Percentiles rank a stretch among this genome's conserved stretches.
Conservation (phyloP, 2,113 vertebrate species). For the Prolemur simus region DNA sequence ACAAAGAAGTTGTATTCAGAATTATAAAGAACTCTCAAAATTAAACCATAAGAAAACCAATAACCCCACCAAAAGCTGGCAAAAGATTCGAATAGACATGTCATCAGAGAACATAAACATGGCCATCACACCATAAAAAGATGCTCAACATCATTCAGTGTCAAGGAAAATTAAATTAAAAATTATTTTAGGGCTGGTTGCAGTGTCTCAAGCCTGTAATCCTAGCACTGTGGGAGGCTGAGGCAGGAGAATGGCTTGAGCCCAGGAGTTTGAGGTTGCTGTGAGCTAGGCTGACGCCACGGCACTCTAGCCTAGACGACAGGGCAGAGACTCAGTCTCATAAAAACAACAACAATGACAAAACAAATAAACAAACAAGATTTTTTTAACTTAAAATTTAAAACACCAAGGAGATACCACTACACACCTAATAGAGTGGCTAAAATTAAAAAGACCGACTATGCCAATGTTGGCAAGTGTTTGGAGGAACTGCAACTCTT, state of each 20-base stretch:
- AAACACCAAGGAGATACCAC: neutral
- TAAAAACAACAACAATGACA: no score
- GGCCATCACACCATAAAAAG: neutral
- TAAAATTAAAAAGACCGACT: neutral
- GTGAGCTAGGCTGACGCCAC: no score
- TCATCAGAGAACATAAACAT: neutral
- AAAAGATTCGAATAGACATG: neutral
- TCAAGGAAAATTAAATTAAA: neutral
- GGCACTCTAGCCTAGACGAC: no score
- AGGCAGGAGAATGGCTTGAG: no score
- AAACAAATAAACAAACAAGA: no score
- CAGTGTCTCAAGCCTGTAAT: no score
- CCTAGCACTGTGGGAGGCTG: no score
- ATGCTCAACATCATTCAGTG: neutral
- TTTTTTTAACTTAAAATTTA: neutral
- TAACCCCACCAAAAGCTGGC: neutral
- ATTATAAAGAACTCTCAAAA: constrained; percentile 4
- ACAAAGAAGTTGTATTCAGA: neutral
- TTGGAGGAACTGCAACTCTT: neutral
- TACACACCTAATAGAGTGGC: neutral
- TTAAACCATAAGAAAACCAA: neutral
- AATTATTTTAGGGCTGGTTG: no score
- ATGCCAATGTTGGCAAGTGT: neutral
- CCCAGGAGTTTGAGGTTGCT: no score
- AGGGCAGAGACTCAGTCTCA: no score